Base-by-base conservation (phyloP, 2,113 vertebrate species). In the Ellobius talpinus region DNA sequence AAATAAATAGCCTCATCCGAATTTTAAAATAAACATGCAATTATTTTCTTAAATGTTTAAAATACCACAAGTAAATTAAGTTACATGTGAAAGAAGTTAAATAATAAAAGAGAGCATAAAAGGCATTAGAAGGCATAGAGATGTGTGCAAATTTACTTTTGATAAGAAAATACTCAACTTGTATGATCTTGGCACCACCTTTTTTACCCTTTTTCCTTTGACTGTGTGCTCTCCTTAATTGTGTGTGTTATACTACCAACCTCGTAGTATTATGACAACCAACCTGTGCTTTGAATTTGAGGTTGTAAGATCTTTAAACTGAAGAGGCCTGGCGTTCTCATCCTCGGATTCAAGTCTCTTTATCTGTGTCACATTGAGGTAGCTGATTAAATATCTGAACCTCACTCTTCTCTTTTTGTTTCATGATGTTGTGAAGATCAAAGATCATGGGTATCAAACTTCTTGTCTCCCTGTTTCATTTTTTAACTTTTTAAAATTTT, bases 401-500 rank as follows among this genome's bases (percentile, higher is more conserved):
- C 52, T 33, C 1, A 16, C 9, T 65, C 42, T 79, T 45, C 7
- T 93, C 58, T 58, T 87, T 84, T 65, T 87, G 72, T 14, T 66
- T 3, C 23, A 42, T 24, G 31, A 42, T 82, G 33, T 66, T 79
- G 11, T 76, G 9, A 93, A 90, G 9, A 52, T 88, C 65, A 93
- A 61, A 76, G 11, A 79, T 65, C 23, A 68, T 36, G 17, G 19
- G 0, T 21, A 33, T 17, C 11, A 0, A 91, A 16, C 7, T n/a
- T 21, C 3, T 76, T 42, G 39, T 52, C 31, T 86, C 26, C 74
- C 55, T 89, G 4, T 33, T 93, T 95, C 65, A 12, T 66, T 93
- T 89, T 93, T 86, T 29, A 73, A 87, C 39, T 74, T 96, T 91
- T 1, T 55, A 68, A 82, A 91, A n/a, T 66, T 90, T 19, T 55